A percentile compares a stretch with the other conserved stretches of the same genome.
These are phyloP conservation scores for Spialia ferax DNA, from an alignment of 2,888 invertebrate species.

Conservation along the genomic window DNA sequence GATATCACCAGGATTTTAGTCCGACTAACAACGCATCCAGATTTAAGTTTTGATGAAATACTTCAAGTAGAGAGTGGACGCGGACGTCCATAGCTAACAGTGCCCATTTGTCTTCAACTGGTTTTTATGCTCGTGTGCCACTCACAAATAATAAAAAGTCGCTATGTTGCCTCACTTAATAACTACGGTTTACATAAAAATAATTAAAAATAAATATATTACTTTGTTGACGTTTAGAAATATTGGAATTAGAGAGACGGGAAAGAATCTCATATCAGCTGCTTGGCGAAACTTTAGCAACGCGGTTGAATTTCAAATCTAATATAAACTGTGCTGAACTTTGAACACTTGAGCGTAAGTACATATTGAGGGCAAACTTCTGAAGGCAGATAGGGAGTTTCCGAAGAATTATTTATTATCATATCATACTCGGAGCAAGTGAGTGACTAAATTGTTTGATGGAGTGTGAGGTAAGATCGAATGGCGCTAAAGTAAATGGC, in stretches of 20 bases:
- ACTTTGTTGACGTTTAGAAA: not conserved
- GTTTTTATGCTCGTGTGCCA: no score
- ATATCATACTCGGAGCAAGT: conserved; percentile 46
- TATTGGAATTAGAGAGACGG: conserved; percentile 26
- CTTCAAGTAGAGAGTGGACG: no score
- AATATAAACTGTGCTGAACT: conserved; percentile 66
- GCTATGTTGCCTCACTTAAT: no score
- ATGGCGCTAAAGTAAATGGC: not conserved
- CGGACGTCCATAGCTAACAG: no score
- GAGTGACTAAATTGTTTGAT: conserved; percentile 63
- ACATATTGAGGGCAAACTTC: conserved; percentile 56
- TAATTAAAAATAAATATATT: not conserved
- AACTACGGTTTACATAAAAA: not conserved
- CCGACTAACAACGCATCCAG: no score
- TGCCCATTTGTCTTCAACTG: no score
- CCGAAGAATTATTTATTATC: conserved; percentile 58
- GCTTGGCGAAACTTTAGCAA: conserved; percentile 59
- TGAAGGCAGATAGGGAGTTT: conserved; percentile 36
- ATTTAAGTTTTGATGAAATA: no score
- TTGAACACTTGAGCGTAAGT: conserved; percentile 52
- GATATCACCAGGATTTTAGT: not conserved
- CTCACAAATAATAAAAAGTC: no score
- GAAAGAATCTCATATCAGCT: conserved; percentile 60
- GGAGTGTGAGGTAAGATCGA: conserved; percentile 42
- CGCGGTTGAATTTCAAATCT: conserved; percentile 66